Percentiles rank a stretch among this genome's conserved stretches.
These are phyloP conservation scores for Heliconius ethilla DNA, from an alignment of 2,888 invertebrate species.

Conservation along the genomic window DNA sequence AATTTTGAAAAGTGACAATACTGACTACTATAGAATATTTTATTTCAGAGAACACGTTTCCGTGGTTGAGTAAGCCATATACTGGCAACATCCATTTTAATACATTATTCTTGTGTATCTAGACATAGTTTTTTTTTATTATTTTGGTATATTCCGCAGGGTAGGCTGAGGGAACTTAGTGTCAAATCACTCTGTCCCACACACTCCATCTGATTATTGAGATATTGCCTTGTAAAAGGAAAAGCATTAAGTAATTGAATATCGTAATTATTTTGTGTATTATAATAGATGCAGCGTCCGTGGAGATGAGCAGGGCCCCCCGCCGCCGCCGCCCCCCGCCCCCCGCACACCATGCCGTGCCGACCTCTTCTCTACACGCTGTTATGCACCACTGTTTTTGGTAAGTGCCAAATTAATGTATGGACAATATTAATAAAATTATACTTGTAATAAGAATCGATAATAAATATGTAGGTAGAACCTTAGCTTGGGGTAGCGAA, in stretches of 20 bases:
- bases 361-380: constrained; percentile 46
- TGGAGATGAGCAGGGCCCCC: constrained; percentile 48
- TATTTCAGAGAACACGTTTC: neutral
- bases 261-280: neutral
- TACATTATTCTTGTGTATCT: neutral
- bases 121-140: neutral
- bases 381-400: constrained; percentile 46
- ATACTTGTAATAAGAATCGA: too few species aligned
- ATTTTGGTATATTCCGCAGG: too few species aligned
- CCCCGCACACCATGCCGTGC: constrained; percentile 48
- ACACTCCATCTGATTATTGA: too few species aligned
- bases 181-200: too few species aligned
- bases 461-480: too few species aligned
- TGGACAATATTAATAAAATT: too few species aligned
- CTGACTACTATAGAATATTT: neutral
- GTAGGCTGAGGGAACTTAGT: too few species aligned
- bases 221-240: too few species aligned
- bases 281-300: constrained; percentile 46
- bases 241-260: neutral
- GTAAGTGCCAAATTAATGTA: constrained; percentile 45
- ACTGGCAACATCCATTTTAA: neutral
- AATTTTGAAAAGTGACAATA: neutral
- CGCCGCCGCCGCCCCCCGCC: constrained; percentile 44
- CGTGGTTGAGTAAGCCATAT: neutral
- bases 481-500: too few species aligned